These are phyloP conservation scores for Glaucopsyche alexis DNA, from an alignment of 2,888 invertebrate species.

Conservation along the genomic window DNA sequence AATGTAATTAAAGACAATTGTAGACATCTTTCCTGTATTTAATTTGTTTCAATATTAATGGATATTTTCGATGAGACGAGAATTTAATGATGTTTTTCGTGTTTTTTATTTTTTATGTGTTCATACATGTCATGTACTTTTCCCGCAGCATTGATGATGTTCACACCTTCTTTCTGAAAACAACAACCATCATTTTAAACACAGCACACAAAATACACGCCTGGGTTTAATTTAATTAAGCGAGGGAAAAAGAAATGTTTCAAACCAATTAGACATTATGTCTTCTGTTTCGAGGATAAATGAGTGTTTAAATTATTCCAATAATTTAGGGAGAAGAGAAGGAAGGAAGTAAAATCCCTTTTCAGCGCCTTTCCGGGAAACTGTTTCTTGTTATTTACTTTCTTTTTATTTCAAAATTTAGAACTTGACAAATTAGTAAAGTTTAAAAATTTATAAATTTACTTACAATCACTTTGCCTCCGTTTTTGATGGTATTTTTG, in stretches of 20 bases:
- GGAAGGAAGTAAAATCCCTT: background rate
- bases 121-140: background rate
- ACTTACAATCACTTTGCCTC: conserved; percentile 12
- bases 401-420: background rate
- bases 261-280: background rate
- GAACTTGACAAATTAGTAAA: background rate
- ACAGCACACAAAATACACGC: no score
- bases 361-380: background rate
- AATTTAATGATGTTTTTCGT: background rate
- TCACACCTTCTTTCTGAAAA: conserved; percentile 15
- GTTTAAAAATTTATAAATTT: background rate
- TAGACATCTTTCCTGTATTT: background rate
- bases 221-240: background rate
- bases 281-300: background rate
- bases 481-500: conserved; percentile 13
- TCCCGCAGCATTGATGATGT: background rate
- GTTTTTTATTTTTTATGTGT: background rate
- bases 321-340: background rate
- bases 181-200: background rate
- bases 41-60: background rate
- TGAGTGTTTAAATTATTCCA: conserved; percentile 7
- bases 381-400: background rate
- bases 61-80: background rate
- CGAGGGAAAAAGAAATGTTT: background rate
- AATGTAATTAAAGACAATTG: background rate